Conservation (phyloP, 2,888 invertebrate species). For the Aphidoletes aphidimyza region DNA sequence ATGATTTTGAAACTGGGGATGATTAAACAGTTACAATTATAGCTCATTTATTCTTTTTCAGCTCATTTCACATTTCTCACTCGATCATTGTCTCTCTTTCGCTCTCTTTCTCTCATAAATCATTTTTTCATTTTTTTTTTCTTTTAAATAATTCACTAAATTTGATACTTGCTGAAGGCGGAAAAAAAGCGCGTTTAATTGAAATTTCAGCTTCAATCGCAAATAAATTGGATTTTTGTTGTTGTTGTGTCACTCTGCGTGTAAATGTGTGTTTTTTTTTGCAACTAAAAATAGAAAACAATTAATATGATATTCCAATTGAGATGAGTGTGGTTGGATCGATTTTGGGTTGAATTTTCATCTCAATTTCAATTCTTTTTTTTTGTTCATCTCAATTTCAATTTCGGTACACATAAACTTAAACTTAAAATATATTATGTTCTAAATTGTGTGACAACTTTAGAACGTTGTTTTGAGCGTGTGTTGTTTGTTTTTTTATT, state of each 20-base stretch:
- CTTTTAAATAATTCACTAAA: conserved; percentile 12
- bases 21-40: background rate
- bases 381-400: background rate
- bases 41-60: background rate
- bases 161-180: conserved; percentile 35
- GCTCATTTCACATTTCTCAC: background rate
- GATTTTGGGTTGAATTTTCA: too few relatives aligned
- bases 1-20: background rate
- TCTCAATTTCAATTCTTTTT: background rate
- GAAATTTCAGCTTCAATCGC: background rate
- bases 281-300: conserved; percentile 21
- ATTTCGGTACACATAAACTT: conserved; percentile 29
- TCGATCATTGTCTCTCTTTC: too few relatives aligned
- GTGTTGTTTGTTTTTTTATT: background rate
- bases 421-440: background rate
- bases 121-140: background rate
- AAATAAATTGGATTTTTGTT: background rate
- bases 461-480: conserved; percentile 39
- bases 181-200: background rate
- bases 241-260: too few relatives aligned
- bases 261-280: too few relatives aligned
- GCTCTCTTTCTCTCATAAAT: too few relatives aligned
- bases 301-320: too few relatives aligned
- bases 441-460: too few relatives aligned
- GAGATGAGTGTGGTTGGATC: too few relatives aligned